Percentiles rank a stretch among this genome's conserved stretches.
Evolutionary conservation across 2,888 invertebrate species (phyloP).

Genomic region (Clivina fossor): DNA sequence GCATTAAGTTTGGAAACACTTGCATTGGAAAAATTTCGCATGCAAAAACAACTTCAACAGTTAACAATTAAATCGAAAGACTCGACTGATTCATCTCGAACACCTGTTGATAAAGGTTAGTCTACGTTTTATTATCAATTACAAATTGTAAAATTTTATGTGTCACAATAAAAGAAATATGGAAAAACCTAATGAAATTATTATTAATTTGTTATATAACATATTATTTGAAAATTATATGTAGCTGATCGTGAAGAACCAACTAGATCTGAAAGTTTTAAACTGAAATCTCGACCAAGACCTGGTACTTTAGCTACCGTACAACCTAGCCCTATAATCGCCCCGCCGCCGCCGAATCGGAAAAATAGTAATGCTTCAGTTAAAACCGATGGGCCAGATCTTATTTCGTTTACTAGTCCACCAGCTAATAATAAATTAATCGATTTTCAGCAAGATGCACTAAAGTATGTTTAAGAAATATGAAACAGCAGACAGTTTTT

Average conservation of each 20-base stretch:
- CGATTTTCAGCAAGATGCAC: constrained; percentile 62
- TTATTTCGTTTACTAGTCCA: constrained; percentile 73
- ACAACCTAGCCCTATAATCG: constrained; percentile 53
- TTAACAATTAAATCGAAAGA: constrained; percentile 43
- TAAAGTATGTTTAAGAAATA: constrained; percentile 52
- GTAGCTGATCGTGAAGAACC: constrained; percentile 30
- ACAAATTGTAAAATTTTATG: background rate
- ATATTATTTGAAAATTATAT: background rate
- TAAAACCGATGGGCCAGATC: constrained; percentile 56
- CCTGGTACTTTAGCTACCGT: constrained; percentile 58
- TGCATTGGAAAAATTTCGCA: constrained; percentile 78
- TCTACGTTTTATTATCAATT: background rate
- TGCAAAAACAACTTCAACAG: constrained; percentile 61
- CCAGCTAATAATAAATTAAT: constrained; percentile 60
- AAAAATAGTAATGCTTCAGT: constrained; percentile 51
- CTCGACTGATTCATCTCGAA: constrained; percentile 21
- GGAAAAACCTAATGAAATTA: no score
- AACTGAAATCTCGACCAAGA: constrained; percentile 59
- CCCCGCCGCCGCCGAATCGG: constrained; percentile 51
- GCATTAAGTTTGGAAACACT: constrained; percentile 85
- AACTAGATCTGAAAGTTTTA: constrained; percentile 50
- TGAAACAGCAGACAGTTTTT: background rate
- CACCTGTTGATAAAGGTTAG: constrained; percentile 41
- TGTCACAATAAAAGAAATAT: no score
- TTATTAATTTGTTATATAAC: no score